Evolutionary conservation across 2,113 vertebrate genomes (phyloP).

Genomic region (Coturnix japonica): DNA sequence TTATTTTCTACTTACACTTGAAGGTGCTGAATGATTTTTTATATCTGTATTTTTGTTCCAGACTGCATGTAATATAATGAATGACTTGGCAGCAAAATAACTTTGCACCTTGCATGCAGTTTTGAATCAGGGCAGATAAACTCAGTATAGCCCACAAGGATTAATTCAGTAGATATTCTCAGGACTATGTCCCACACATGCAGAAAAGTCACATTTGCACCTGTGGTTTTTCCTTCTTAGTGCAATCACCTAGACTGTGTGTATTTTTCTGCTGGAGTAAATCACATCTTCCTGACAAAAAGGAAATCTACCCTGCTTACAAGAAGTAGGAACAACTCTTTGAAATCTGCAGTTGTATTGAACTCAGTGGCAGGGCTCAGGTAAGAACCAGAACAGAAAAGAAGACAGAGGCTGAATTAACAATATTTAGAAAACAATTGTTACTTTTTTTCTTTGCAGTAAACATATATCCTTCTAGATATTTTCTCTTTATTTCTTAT

Average conservation of each 20-base stretch:
- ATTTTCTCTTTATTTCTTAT: not conserved
- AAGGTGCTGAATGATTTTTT: not conserved
- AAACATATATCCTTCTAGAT: not conserved
- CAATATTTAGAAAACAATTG: not conserved
- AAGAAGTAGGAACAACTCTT: not conserved
- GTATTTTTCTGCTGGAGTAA: not conserved
- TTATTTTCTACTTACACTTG: not conserved
- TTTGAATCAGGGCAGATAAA: not conserved
- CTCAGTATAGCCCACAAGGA: not conserved
- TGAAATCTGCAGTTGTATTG: not conserved
- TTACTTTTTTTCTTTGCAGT: not conserved
- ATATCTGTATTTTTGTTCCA: not conserved
- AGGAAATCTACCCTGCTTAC: not conserved
- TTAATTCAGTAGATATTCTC: not conserved
- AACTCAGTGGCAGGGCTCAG: not conserved
- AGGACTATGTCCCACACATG: not conserved
- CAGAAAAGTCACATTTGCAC: not conserved
- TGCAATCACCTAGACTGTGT: not conserved
- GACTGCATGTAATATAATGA: not conserved
- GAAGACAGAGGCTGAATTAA: not conserved
- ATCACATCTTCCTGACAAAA: constrained; percentile 44
- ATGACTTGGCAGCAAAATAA: not conserved
- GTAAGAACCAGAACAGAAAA: not conserved
- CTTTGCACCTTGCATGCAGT: not conserved
- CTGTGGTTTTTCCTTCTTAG: not conserved